Evolutionary conservation across 2,113 vertebrate species (phyloP).

Genomic region (Cinclus cinclus): DNA sequence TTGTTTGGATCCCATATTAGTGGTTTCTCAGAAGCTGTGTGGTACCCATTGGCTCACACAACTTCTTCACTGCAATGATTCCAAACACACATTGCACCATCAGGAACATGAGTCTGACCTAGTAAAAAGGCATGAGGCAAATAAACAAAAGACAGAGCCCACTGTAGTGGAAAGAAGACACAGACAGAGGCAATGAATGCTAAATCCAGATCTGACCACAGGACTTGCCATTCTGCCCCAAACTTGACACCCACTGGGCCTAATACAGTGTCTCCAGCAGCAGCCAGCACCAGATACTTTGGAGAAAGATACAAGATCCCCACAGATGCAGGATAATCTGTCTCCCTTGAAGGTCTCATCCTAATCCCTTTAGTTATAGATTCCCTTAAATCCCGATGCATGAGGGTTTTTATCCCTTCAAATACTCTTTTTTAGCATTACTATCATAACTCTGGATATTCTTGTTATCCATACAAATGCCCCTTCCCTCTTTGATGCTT

Average conservation of each 20-base stretch:
- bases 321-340: slow-evolving; percentile 36
- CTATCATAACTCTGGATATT: slow-evolving; percentile 46
- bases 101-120: neutral
- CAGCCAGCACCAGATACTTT: neutral
- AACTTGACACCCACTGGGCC: neutral
- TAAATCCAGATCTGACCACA: neutral
- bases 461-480: slow-evolving; percentile 48
- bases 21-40: neutral
- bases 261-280: neutral
- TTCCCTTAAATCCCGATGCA: slow-evolving; percentile 41
- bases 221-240: neutral
- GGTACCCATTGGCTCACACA: neutral
- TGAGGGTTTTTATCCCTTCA: slow-evolving; percentile 12
- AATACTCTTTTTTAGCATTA: slow-evolving; percentile 52
- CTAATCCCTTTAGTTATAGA: slow-evolving; percentile 55
- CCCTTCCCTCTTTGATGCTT: neutral
- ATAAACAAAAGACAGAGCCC: neutral
- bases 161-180: neutral
- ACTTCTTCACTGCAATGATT: neutral
- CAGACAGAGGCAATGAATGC: rapidly evolving
- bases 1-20: neutral
- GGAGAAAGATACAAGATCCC: neutral
- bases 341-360: slow-evolving; percentile 22
- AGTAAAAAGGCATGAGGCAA: neutral
- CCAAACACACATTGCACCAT: neutral